A percentile compares a stretch with the other conserved stretches of the same genome.
These are phyloP conservation scores for Tiliacea aurago DNA, from an alignment of 2,888 invertebrate species.

Conservation along the genomic window DNA sequence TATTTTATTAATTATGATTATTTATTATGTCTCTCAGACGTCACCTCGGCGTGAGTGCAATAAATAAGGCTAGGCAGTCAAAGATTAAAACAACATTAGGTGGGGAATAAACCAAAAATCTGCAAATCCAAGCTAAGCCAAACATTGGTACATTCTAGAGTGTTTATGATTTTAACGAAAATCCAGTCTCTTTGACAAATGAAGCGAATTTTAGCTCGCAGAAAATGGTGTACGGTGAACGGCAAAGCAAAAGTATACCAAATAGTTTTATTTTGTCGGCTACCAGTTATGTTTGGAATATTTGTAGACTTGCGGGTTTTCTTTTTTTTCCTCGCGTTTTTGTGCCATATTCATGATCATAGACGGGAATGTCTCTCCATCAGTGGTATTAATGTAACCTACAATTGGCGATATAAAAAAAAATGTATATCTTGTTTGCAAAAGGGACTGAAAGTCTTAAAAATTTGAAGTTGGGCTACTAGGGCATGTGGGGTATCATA, in stretches of 20 bases:
- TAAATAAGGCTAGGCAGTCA: background rate
- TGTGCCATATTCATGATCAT: background rate
- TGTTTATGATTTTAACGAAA: constrained; percentile 38
- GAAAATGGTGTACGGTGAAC: constrained; percentile 17
- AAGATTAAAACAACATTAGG: background rate
- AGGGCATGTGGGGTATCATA: no score
- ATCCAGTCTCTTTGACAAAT: constrained; percentile 40
- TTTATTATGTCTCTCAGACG: background rate
- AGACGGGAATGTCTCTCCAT: background rate
- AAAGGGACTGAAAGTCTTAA: no score
- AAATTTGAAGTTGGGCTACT: no score
- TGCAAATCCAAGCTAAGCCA: constrained; percentile 1
- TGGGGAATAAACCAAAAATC: background rate
- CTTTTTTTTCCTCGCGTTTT: background rate
- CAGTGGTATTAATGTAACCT: background rate
- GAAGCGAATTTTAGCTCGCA: constrained; percentile 22
- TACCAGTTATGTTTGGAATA: background rate
- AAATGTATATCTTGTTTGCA: no score
- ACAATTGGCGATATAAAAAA: background rate
- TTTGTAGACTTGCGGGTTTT: background rate
- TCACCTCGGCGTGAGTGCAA: background rate
- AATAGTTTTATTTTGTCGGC: constrained; percentile 33
- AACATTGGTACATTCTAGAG: background rate
- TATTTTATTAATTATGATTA: background rate
- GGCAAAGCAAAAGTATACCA: constrained; percentile 19